Evolutionary conservation across 2,113 vertebrate species (phyloP), one percentile per base, ranked within the genome.

Genomic region (Hydrochoerus hydrochaeris): DNA sequence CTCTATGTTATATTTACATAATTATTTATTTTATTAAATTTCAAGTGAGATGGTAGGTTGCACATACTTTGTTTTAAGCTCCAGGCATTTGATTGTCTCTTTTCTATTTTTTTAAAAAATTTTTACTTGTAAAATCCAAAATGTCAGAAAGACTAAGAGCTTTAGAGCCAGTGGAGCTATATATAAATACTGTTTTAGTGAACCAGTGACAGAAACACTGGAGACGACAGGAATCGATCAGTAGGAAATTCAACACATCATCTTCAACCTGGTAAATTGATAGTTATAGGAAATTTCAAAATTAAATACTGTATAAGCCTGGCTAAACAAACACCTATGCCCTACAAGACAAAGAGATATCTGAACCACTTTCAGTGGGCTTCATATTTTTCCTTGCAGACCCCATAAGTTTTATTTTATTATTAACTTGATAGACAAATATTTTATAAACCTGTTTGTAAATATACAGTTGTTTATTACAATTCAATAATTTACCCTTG

Each of bases 1-100:
- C 99, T 99, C 99, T 99, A 99, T 99, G 99, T 99, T 99, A 99
- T 99, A 99, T 99, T 99, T 99, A 99, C 99, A 99, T 99, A 99
- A 99, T 99, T 99, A 99, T 99, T 99, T 99, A 99, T 99, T 99
- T 99, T 98, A 99, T 99, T 99, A 99, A 99, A 99, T 99, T 99
- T 99, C 99, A 99, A 99, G 99, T 99, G 99, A 99, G 99, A 99
- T 99, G 99, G 99, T 99, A 99, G 99, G 99, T 99, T 99, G 98
- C 98, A 99, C 98, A 98, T 98, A 99, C 99, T 99, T 99, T 99
- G 99, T 99, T 99, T 99, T 99, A 98, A 99, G 99, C 99, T 99
- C 99, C 99, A 99, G 99, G 99, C 99, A 98, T 99, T 99, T 99
- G 99, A 99, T 99, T 99, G 99, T 99, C 99, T 99, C 99, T 99